These are phyloP conservation scores for Tetraodon nigroviridis DNA, from an alignment of 2,113 vertebrate genomes.

Conservation along the genomic window DNA sequence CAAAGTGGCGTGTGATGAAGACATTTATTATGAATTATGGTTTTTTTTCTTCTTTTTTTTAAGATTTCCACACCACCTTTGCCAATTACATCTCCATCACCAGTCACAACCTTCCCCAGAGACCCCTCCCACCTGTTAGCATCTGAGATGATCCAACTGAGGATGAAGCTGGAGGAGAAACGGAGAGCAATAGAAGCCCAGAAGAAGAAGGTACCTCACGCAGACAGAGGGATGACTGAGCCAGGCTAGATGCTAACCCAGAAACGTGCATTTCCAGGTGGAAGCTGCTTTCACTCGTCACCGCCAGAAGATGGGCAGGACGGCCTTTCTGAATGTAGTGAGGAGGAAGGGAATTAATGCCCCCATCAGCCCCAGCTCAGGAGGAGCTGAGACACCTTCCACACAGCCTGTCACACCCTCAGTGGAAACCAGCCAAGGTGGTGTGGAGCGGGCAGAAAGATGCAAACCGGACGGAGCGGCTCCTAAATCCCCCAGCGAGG, in stretches of 20 bases:
- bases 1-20: background rate
- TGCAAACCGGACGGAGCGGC: constrained; percentile 77
- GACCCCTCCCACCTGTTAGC: constrained; percentile 89
- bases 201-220: constrained; percentile 81
- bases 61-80: constrained; percentile 59
- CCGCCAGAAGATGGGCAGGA: constrained; percentile 93
- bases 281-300: constrained; percentile 92
- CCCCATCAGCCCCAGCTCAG: constrained; percentile 77
- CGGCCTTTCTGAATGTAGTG: constrained; percentile 93
- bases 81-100: constrained; percentile 64
- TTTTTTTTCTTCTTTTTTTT: constrained; percentile 1
- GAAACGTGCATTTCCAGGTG: constrained; percentile 59
- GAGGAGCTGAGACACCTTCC: constrained; percentile 67
- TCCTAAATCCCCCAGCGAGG: constrained; percentile 84
- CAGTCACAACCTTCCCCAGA: constrained; percentile 68
- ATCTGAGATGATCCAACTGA: constrained; percentile 95
- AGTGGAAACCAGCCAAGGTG: constrained; percentile 20
- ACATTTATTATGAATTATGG: background rate
- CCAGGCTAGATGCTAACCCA: too few relatives aligned
- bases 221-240: too few relatives aligned
- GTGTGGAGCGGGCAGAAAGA: constrained; percentile 59
- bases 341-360: constrained; percentile 86
- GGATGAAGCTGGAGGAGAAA: constrained; percentile 96
- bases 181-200: constrained; percentile 94
- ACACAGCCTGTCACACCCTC: constrained; percentile 42